Conservation (phyloP, 2,797 vertebrate genomes). For the Poeciliopsis infans region DNA sequence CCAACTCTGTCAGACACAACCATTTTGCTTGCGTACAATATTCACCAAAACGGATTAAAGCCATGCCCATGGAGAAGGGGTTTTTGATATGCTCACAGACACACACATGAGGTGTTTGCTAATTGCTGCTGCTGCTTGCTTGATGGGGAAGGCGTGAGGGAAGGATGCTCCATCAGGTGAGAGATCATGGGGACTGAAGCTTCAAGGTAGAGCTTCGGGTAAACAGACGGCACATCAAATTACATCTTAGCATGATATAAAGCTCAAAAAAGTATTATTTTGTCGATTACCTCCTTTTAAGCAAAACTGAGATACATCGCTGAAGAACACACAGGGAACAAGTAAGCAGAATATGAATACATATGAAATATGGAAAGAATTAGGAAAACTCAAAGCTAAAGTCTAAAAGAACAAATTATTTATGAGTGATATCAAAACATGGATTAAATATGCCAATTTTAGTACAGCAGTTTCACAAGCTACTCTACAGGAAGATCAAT, state of each 20-base stretch:
- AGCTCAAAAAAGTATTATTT: background rate
- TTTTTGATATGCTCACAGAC: too few species aligned
- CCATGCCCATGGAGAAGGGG: too few species aligned
- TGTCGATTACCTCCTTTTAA: background rate
- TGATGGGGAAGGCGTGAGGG: background rate
- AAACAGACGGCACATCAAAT: background rate
- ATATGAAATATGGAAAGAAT: background rate
- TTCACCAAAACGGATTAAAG: too few species aligned
- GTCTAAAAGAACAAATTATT: background rate
- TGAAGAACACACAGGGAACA: background rate
- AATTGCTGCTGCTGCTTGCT: background rate
- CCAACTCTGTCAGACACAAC: background rate
- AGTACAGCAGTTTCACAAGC: background rate
- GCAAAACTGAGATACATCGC: background rate
- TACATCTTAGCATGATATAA: background rate
- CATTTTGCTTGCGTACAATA: too few species aligned
- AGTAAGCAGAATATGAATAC: background rate
- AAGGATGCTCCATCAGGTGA: background rate
- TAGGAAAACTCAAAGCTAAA: background rate
- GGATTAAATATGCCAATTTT: background rate
- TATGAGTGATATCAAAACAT: background rate
- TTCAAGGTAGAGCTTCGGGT: background rate
- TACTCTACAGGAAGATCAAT: background rate
- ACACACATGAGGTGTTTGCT: background rate
- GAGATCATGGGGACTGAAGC: background rate